Conservation (phyloP, 2,113 vertebrate species). For the Pardalotus punctatus region DNA sequence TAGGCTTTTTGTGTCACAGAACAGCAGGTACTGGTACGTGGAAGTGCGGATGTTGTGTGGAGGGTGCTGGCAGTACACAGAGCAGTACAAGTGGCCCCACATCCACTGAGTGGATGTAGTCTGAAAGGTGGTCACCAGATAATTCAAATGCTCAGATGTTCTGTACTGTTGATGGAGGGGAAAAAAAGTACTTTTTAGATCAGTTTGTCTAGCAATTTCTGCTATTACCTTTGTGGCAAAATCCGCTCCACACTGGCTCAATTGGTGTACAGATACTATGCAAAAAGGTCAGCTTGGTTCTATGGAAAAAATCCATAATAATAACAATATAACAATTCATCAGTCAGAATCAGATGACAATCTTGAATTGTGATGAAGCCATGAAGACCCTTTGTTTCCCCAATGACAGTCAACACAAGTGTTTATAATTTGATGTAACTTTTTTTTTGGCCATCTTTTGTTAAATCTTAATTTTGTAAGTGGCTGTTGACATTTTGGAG, state of each 20-base stretch:
- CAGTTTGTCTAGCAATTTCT: neutral
- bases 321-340: neutral
- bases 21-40: neutral
- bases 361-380: neutral
- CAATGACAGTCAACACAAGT: neutral
- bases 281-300: neutral
- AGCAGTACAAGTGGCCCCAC: too few species aligned
- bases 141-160: neutral
- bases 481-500: neutral
- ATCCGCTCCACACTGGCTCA: neutral
- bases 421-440: neutral
- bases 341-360: neutral
- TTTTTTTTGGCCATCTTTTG: neutral
- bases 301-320: neutral
- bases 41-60: neutral
- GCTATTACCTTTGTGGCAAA: neutral
- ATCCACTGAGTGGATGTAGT: neutral
- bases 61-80: rapidly evolving
- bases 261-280: neutral
- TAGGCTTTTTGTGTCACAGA: neutral
- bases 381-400: neutral
- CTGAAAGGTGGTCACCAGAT: neutral
- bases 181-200: neutral
- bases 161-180: neutral
- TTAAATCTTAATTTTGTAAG: neutral